phyloP scores from a whole-genome alignment of 2,797 vertebrate species.

The Rhincodon typus region DNA sequence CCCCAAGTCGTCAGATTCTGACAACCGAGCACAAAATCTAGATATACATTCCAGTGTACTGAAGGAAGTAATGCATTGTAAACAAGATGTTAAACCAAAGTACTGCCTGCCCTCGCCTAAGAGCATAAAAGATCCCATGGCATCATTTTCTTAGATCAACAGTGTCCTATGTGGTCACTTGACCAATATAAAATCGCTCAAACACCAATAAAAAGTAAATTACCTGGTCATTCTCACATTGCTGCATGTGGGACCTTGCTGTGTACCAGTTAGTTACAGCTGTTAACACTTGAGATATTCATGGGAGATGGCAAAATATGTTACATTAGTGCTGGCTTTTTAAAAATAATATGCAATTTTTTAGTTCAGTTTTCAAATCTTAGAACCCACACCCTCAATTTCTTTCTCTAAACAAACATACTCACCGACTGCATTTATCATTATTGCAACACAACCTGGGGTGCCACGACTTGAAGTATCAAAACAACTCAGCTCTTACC shows the following conservation, averaged over 20 bases:
- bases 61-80: neutral
- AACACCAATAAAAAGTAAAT: neutral
- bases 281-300: neutral
- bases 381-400: neutral
- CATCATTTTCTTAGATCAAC: neutral
- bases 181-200: neutral
- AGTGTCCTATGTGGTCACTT: neutral
- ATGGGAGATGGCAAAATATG: neutral
- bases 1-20: neutral
- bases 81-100: neutral
- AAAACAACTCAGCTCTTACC: constrained; percentile 53
- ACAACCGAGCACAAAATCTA: neutral
- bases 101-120: neutral
- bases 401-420: neutral
- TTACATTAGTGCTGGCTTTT: neutral
- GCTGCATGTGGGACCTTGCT: neutral
- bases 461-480: neutral
- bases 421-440: neutral
- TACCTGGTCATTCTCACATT: neutral
- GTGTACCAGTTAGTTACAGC: neutral
- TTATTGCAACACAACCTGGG: neutral
- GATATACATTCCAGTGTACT: neutral
- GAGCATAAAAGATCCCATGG: neutral
- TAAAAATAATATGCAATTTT: neutral
- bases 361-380: neutral